These are phyloP conservation scores for Orthonychiurus folsomi DNA, from an alignment of 2,888 invertebrate genomes.

Conservation along the genomic window DNA sequence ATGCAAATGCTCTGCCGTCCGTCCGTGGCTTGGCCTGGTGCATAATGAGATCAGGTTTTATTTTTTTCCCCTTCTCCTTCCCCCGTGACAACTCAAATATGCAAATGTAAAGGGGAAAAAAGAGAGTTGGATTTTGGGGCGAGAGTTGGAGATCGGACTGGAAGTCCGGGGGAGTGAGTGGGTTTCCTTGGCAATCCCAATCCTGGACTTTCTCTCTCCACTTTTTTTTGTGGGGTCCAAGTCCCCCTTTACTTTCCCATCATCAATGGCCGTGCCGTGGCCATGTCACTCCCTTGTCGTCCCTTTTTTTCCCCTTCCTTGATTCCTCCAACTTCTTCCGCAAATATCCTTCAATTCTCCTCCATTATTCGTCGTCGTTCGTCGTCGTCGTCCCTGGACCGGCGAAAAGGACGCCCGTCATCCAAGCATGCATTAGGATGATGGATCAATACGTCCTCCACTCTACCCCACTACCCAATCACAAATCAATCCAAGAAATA, in stretches of 20 bases:
- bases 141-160: too few relatives aligned
- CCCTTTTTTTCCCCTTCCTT: background rate
- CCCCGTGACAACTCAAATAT: background rate
- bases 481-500: too few relatives aligned
- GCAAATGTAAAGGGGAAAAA: background rate
- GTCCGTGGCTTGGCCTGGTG: background rate
- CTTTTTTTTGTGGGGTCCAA: background rate
- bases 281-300: background rate
- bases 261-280: too few relatives aligned
- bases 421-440: too few relatives aligned
- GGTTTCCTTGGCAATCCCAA: background rate
- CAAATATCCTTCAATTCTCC: too few relatives aligned
- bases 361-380: too few relatives aligned
- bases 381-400: too few relatives aligned
- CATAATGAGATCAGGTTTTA: constrained; percentile 1
- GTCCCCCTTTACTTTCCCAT: too few relatives aligned
- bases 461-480: too few relatives aligned
- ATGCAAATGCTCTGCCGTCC: too few relatives aligned
- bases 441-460: too few relatives aligned
- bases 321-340: background rate
- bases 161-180: background rate
- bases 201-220: background rate
- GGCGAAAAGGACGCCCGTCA: too few relatives aligned
- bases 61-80: background rate
- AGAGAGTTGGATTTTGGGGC: background rate